Percentiles rank a stretch among this genome's conserved stretches.
Conservation (phyloP, 1,140 invertebrate species). For the Ylistrum balloti region DNA sequence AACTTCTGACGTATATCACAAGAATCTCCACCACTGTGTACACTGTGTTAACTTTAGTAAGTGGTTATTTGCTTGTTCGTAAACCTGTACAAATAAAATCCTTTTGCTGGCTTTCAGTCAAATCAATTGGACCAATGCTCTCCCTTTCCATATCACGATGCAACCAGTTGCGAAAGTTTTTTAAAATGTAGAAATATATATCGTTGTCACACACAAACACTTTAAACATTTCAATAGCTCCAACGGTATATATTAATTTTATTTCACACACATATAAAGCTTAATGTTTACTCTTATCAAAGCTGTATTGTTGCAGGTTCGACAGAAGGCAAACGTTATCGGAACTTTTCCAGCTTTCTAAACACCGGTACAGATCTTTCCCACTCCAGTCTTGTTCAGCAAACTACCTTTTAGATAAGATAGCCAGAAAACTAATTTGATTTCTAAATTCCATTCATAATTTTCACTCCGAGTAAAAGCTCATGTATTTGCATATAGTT, state of each 20-base stretch:
- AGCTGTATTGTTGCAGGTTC: neutral
- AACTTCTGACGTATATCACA: neutral
- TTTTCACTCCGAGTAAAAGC: neutral
- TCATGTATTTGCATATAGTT: neutral
- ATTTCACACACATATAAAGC: constrained; percentile 8
- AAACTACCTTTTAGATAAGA: neutral
- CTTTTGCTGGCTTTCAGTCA: constrained; percentile 31
- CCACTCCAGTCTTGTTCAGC: neutral
- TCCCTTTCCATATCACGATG: neutral
- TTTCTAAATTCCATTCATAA: constrained; percentile 16
- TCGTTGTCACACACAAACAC: neutral
- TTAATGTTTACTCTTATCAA: constrained; percentile 36
- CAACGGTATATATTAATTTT: neutral
- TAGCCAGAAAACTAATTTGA: constrained; percentile 3
- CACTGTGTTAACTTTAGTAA: neutral
- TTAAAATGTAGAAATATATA: constrained; percentile 22
- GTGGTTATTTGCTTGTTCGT: neutral
- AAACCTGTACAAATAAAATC: constrained; percentile 10
- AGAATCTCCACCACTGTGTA: neutral
- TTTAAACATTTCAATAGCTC: neutral
- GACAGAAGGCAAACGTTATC: neutral
- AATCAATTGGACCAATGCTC: neutral
- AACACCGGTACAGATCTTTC: neutral
- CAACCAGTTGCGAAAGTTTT: neutral
- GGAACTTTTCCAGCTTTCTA: neutral